Base-by-base conservation (phyloP, 2,113 vertebrate species). In the Morone chrysops region DNA sequence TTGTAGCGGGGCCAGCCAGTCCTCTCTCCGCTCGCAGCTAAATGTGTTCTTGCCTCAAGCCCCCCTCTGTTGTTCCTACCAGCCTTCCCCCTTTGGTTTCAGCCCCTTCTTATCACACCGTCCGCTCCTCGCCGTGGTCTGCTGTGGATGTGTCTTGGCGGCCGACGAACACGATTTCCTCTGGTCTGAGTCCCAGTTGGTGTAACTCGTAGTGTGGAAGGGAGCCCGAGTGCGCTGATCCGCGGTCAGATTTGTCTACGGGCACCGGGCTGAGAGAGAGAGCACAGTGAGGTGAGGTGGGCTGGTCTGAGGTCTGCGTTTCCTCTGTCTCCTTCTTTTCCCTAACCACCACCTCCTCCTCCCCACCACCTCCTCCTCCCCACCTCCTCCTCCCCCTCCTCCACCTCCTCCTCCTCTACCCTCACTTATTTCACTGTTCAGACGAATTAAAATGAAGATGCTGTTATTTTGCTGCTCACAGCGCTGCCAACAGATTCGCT, bases 291-390 rank as follows among this genome's bases (percentile, higher is more conserved):
- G 70, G 63, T 41, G 75, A 76, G 43, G 68, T 38, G 71, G 81
- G 74, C 91, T 91, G 92, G 67, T 88, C 90, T 88, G 85, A 84
- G 86, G 82, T 92, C 91, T 87, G 93, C 75, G 40, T 70, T 89
- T 86, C 66, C 76, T 88, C 66, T 61, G 77, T 73, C 69, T 76
- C 47, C 72, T 82, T 51, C 40, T 78, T 60, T 51, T 63, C 74
- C 75, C 8, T 53, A n/a, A 70, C 81, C 43, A 41, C n/a, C 20
- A 56, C 50, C 70, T 5, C 80, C 59, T 31, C 31, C 31, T 31
- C 31, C 31, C 31, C 31, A 31, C 67, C 70, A 57, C 77, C 79
- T 65, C 59, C 66, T 61, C 53, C n/a, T n/a, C n/a, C n/a, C n/a
- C 20, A 56, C 50, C 70, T 5, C 80, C 59, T 31, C 31, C 31